Percentiles rank a stretch among this genome's conserved stretches.
These are phyloP conservation scores for Meganola albula DNA, from an alignment of 2,888 invertebrate species.

Conservation along the genomic window DNA sequence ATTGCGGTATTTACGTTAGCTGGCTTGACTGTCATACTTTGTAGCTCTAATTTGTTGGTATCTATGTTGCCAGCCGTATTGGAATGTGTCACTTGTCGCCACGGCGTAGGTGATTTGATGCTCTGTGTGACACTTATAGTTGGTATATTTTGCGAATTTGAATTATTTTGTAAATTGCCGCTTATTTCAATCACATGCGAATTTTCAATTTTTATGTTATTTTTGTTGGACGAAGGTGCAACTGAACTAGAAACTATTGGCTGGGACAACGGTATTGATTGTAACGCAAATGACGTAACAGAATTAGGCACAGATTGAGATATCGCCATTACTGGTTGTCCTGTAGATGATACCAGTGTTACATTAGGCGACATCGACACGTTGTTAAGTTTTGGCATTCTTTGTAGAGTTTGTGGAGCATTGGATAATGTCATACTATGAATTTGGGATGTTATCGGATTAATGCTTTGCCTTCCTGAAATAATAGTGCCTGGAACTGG, in stretches of 20 bases:
- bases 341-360: conserved; percentile 64
- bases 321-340: conserved; percentile 71
- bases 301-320: conserved; percentile 65
- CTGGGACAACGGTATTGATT: conserved; percentile 66
- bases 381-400: conserved; percentile 53
- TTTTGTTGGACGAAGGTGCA: conserved; percentile 58
- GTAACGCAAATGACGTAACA: conserved; percentile 57
- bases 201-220: conserved; percentile 62
- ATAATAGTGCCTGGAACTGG: conserved; percentile 55
- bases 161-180: conserved; percentile 63
- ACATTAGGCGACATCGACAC: conserved; percentile 67
- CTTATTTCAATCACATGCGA: conserved; percentile 70
- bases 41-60: conserved; percentile 53
- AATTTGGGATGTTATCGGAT: conserved; percentile 71
- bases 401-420: conserved; percentile 53
- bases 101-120: conserved; percentile 67
- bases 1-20: conserved; percentile 47
- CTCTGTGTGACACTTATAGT: conserved; percentile 71
- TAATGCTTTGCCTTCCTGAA: conserved; percentile 59
- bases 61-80: conserved; percentile 41
- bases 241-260: conserved; percentile 71
- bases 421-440: conserved; percentile 63
- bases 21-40: conserved; percentile 54
- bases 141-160: conserved; percentile 51
- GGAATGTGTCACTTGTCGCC: conserved; percentile 55